Conservation (phyloP, 2,113 vertebrate species). For the Oophaga pumilio region DNA sequence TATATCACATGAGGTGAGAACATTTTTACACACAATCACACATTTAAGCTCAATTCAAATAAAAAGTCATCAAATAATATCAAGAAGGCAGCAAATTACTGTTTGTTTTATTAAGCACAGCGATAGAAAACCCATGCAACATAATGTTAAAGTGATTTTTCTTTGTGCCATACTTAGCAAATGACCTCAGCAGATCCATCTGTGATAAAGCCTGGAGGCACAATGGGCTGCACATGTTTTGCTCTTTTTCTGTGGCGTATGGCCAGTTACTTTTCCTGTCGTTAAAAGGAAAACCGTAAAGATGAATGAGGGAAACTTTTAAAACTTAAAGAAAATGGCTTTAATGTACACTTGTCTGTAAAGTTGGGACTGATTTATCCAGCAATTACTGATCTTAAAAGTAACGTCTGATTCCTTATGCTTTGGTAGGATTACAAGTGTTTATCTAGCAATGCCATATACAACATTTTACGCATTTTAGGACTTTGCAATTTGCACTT, state of each 20-base stretch:
- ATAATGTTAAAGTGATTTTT: not conserved
- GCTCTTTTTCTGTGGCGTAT: not conserved
- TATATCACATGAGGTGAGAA: too few relatives aligned
- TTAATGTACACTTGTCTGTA: not conserved
- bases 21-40: too few relatives aligned
- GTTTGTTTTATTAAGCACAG: not conserved
- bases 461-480: too few relatives aligned
- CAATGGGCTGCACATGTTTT: slow-evolving; percentile 24
- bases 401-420: too few relatives aligned
- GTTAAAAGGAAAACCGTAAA: not conserved
- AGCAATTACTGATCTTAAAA: not conserved
- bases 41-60: too few relatives aligned
- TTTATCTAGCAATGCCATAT: too few relatives aligned
- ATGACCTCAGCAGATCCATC: slow-evolving; percentile 14
- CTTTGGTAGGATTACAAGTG: too few relatives aligned
- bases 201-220: not conserved
- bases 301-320: not conserved
- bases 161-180: not conserved
- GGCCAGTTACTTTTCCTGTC: slow-evolving; percentile 17
- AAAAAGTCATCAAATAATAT: too few relatives aligned
- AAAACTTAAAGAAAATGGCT: not conserved
- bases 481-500: too few relatives aligned
- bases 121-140: too few relatives aligned
- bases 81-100: not conserved
- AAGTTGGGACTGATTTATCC: not conserved